Base-by-base conservation (phyloP, 2,113 vertebrate genomes). In the Lipotes vexillifer region DNA sequence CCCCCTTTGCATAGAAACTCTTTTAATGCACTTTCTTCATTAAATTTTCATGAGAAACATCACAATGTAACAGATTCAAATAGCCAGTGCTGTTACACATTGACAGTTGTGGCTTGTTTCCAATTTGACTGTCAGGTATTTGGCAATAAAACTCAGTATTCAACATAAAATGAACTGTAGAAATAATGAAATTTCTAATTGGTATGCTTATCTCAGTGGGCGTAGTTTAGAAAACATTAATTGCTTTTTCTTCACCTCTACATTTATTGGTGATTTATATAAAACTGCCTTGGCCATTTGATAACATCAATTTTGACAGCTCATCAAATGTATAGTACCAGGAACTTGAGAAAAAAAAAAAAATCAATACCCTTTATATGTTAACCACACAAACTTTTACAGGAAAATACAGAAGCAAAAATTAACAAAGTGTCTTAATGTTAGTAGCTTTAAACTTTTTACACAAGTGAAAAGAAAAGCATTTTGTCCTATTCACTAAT, bases 71-170 rank as follows among this genome's bases (percentile, higher is more conserved):
- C 90, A 98, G 98, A 98, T 97, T 98, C 95, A 97, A 98, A 98
- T 96, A 98, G 87, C 92, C 86, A 83, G 89, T 98, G 97, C 93
- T 97, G 92, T 97, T 97, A 94, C 52, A 97, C 41, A 84, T 98
- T 99, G 98, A 98, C 98, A 98, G 98, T 88, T 97, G 97, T 98
- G 98, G 98, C 98, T 98, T 97, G 85, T 98, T 98, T 98, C 99
- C 99, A 99, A 99, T 97, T 98, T 98, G 98, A 98, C 98, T 99
- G 98, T 99, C 99, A 99, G 99, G 98, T 99, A 99, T 99, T 98
- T 99, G 98, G 99, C 99, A 99, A 99, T 97, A 98, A 98, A 98
- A 94, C 12, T 97, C 78, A 97, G 97, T 95, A 98, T 97, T 98
- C 97, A 96, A 98, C 90, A 98, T 97, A 98, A 98, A 98, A 98